Conservation (phyloP, 1,140 invertebrate species). For the Zaprionus ghesquierei region DNA sequence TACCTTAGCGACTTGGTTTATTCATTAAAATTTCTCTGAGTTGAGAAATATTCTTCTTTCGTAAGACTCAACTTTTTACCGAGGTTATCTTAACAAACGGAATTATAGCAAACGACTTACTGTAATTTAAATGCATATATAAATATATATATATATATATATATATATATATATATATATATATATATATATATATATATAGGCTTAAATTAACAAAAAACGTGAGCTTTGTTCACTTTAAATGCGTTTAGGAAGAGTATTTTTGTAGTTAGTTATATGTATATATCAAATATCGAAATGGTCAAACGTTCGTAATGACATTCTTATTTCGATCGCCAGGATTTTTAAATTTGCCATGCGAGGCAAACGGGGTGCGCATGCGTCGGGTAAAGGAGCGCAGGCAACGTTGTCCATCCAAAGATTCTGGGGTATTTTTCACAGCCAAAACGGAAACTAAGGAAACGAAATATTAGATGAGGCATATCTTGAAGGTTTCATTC, state of each 20-base stretch:
- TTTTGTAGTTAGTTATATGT: too few species aligned
- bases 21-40: constrained; percentile 54
- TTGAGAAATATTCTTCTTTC: constrained; percentile 21
- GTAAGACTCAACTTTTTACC: constrained; percentile 11
- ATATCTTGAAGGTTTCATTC: too few species aligned
- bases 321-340: constrained; percentile 76
- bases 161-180: too few species aligned
- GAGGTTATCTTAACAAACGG: constrained; percentile 16
- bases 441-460: constrained; percentile 48
- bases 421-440: constrained; percentile 48
- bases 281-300: too few species aligned
- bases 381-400: constrained; percentile 77
- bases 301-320: constrained; percentile 71
- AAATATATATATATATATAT: too few species aligned
- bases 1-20: constrained; percentile 36
- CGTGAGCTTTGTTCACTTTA: constrained; percentile 74
- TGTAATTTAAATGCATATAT: not conserved
- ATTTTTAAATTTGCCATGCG: constrained; percentile 54
- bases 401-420: constrained; percentile 64
- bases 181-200: too few species aligned
- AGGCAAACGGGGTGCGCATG: constrained; percentile 63
- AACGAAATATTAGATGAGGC: not conserved
- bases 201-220: constrained; percentile 36
- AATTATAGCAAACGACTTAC: constrained; percentile 36
- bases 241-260: constrained; percentile 64